Percentiles rank a stretch among this genome's conserved stretches.
Evolutionary conservation across 2,888 invertebrate genomes (phyloP).

Genomic region (Acleris cristana): DNA sequence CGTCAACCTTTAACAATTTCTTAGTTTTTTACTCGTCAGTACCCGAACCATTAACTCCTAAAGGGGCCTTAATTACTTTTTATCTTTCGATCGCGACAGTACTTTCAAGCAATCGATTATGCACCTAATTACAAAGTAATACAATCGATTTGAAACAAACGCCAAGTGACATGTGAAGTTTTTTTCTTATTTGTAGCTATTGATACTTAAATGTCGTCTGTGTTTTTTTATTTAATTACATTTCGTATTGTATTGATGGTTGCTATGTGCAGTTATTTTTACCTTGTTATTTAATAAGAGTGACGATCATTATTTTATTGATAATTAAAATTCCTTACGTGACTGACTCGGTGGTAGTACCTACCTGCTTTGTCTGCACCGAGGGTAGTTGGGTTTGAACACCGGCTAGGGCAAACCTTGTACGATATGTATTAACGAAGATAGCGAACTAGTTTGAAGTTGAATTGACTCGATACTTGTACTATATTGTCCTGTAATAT

Average conservation of each 20-base stretch:
- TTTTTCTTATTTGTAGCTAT: background rate
- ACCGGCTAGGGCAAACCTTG: too few relatives aligned
- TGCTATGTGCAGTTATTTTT: background rate
- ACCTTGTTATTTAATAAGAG: background rate
- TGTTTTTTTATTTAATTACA: slow-evolving; percentile 3
- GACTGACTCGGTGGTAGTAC: too few relatives aligned
- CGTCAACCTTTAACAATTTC: slow-evolving; percentile 2
- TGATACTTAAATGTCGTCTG: background rate
- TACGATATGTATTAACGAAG: too few relatives aligned
- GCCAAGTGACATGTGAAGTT: slow-evolving; percentile 6
- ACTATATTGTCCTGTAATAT: too few relatives aligned
- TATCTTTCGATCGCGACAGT: slow-evolving; percentile 50
- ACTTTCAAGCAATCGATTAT: slow-evolving; percentile 10
- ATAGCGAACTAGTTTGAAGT: too few relatives aligned
- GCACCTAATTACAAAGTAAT: slow-evolving; percentile 9
- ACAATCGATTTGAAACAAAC: slow-evolving; percentile 3
- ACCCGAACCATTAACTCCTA: slow-evolving; percentile 60
- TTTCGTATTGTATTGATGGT: background rate
- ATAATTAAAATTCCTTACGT: too few relatives aligned
- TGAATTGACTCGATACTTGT: too few relatives aligned
- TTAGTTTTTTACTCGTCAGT: slow-evolving; percentile 10
- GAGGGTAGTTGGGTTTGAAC: too few relatives aligned
- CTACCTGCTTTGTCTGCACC: too few relatives aligned
- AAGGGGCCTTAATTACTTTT: slow-evolving; percentile 64
- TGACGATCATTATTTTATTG: too few relatives aligned